Base-by-base conservation (phyloP, 2,888 invertebrate species). In the Nebria salina region DNA sequence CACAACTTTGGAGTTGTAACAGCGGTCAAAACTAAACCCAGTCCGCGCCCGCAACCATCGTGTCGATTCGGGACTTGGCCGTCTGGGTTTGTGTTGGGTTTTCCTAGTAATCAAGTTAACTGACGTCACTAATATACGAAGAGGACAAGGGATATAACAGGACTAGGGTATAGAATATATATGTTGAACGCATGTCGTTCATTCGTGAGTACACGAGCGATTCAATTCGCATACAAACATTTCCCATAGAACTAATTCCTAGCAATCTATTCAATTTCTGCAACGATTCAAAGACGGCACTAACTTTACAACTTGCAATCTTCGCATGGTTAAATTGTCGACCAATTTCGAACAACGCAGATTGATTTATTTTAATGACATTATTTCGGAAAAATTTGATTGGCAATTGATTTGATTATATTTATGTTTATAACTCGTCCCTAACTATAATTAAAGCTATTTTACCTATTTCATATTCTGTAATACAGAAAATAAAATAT, bases 51-150 rank as follows among this genome's bases (percentile, higher is more conserved):
- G 54, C 54, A 54, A 11, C 54, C 54, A 54, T 54, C 54, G 54
- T 34, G 15, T 66, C 66, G 66, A 66, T 66, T 66, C 66, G n/a
- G 66, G 13, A 66, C 66, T 66, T 25, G 13, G 25, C 66, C 7
- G 54, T 54, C 54, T 54, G 54, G 11, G 54, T 70, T 20, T 34
- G 70, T 70, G 70, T 70, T 15, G 70, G 34, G 70, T 26, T 72
- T 77, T 77, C 77, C 68, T 72, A 70, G 73, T 78, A 78, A 78
- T 78, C 78, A 65, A 78, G 65, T 78, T 78, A 73, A 41, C 41
- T 64, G 65, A 65, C 77, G 72, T 77, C 42, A 20, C 54, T 68
- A 20, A 15, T 65, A 66, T 65, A 42, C 70, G 65, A 64, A 20
- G 70, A 43, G 64, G 54, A 34, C 70, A 25, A 25, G 13, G 66